Evolutionary conservation across 2,888 invertebrate genomes (phyloP).

Genomic region (Orthosia incerta): DNA sequence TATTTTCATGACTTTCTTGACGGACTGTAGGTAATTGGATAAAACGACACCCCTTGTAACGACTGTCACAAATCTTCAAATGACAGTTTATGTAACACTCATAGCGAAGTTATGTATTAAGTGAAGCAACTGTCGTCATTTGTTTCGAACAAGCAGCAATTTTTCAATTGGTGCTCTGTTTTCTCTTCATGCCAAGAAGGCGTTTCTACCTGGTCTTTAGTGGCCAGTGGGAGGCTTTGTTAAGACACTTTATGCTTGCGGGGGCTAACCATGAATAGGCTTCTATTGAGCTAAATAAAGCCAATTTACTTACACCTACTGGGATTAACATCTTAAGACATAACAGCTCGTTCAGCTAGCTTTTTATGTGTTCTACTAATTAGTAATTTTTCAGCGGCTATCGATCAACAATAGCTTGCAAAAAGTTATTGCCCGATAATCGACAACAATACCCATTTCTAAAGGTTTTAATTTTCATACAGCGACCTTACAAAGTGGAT

Average conservation of each 20-base stretch:
- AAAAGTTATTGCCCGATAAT: conserved; percentile 46
- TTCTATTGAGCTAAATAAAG: conserved; percentile 31
- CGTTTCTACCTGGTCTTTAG: conserved; percentile 23
- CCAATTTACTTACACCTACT: conserved; percentile 34
- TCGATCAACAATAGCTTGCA: conserved; percentile 28
- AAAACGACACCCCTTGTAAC: too few species aligned
- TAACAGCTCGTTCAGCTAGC: not conserved
- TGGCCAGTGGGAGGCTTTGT: conserved; percentile 48
- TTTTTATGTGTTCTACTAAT: conserved; percentile 5
- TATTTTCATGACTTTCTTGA: too few species aligned
- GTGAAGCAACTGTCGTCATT: conserved; percentile 19
- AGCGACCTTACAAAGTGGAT: conserved; percentile 60
- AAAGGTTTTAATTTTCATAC: conserved; percentile 64
- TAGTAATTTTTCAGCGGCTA: conserved; percentile 7
- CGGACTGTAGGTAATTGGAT: too few species aligned
- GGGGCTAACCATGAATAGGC: conserved; percentile 33
- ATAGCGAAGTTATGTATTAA: conserved; percentile 17
- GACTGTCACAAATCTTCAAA: too few species aligned
- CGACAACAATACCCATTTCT: conserved; percentile 62
- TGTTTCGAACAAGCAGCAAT: conserved; percentile 10
- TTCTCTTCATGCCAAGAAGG: conserved; percentile 27
- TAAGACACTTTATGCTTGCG: conserved; percentile 42
- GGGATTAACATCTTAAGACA: conserved; percentile 19
- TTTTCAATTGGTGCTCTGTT: conserved; percentile 27
- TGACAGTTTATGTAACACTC: conserved; percentile 39